phyloP scores from a whole-genome alignment of 2,888 invertebrate genomes.

The Aradus depressus region DNA sequence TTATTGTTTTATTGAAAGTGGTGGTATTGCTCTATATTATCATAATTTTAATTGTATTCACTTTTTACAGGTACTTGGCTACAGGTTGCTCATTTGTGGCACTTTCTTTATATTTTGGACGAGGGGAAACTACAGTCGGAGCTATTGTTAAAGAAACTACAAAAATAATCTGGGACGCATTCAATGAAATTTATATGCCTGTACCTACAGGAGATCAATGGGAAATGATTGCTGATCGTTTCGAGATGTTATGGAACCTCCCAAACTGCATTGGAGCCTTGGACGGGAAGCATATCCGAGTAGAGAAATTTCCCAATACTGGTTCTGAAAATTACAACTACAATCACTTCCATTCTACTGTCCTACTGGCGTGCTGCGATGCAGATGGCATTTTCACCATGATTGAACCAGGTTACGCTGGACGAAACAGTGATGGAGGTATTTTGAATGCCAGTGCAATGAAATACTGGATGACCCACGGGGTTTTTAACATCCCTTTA shows the following conservation, averaged over 20 bases:
- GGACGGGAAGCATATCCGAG: conserved; percentile 32
- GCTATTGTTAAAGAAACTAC: conserved; percentile 33
- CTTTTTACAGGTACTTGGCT: conserved; percentile 30
- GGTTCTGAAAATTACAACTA: conserved; percentile 33
- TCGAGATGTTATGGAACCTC: conserved; percentile 31
- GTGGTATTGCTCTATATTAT: too few species aligned
- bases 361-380: conserved; percentile 32
- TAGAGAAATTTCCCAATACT: conserved; percentile 29
- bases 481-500: conserved; percentile 17
- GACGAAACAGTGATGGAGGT: conserved; percentile 33
- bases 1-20: too few species aligned
- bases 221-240: conserved; percentile 30
- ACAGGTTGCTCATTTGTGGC: conserved; percentile 25
- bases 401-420: conserved; percentile 32
- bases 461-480: conserved; percentile 23
- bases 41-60: too few species aligned
- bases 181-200: too few species aligned
- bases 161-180: too few species aligned
- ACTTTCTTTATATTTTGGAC: conserved; percentile 26
- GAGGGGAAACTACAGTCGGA: conserved; percentile 29
- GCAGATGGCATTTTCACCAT: conserved; percentile 33
- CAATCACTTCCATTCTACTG: conserved; percentile 33
- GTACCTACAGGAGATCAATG: too few species aligned
- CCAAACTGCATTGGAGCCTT: conserved; percentile 31
- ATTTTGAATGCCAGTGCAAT: conserved; percentile 30